Conservation (phyloP, 2,113 vertebrate genomes). For the Stegastes partitus region DNA sequence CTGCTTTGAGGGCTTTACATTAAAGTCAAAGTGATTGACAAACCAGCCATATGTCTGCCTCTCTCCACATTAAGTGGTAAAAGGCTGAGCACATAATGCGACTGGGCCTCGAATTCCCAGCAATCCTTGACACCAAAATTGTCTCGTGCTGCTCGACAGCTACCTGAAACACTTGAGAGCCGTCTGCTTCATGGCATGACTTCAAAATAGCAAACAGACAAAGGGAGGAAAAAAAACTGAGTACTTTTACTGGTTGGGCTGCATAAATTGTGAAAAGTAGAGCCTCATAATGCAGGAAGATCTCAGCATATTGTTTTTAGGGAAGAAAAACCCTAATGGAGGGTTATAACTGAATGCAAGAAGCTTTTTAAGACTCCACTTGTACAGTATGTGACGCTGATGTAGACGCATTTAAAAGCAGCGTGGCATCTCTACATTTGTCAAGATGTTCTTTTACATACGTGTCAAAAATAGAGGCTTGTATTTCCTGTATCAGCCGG, state of each 20-base stretch:
- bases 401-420: slow-evolving; percentile 15
- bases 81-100: slow-evolving; percentile 1
- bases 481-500: background rate
- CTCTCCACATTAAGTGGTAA: background rate
- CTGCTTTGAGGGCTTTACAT: background rate
- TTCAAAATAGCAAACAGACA: background rate
- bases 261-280: background rate
- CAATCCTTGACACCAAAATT: slow-evolving; percentile 39
- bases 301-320: too few species aligned
- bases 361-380: too few species aligned
- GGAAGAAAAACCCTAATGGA: too few species aligned
- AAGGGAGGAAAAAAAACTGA: background rate
- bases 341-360: too few species aligned
- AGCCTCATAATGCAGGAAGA: too few species aligned
- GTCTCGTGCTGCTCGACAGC: slow-evolving; percentile 19
- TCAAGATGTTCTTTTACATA: slow-evolving; percentile 2
- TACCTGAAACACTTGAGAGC: slow-evolving; percentile 20
- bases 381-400: too few species aligned
- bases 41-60: background rate
- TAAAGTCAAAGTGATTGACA: slow-evolving; percentile 1
- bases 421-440: background rate
- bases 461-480: slow-evolving; percentile 12
- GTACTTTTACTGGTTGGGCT: too few species aligned
- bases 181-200: background rate
- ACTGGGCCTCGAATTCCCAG: background rate